Evolutionary conservation across 1,140 invertebrate genomes (phyloP).

Genomic region (Drosophila orosa): DNA sequence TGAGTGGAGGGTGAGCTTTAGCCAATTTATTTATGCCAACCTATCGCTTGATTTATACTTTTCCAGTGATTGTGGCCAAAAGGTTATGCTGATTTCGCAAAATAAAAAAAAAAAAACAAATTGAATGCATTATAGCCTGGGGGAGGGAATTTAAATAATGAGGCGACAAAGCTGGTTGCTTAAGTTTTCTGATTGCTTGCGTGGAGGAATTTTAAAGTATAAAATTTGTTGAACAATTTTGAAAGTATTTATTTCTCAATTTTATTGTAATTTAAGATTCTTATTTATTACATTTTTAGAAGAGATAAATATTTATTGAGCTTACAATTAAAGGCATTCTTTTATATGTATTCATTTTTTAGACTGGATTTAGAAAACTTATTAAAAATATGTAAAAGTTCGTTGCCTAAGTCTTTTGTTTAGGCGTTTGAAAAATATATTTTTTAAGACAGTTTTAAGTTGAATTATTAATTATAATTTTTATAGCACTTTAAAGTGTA

Average conservation of each 20-base stretch:
- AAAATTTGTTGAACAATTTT: slow-evolving; percentile 1
- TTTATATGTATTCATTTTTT: too few species aligned
- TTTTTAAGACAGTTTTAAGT: background rate
- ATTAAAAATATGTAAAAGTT: slow-evolving; percentile 20
- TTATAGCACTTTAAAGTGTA: background rate
- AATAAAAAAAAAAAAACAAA: slow-evolving; percentile 51
- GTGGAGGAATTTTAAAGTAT: background rate
- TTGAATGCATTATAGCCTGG: slow-evolving; percentile 53
- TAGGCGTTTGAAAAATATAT: background rate
- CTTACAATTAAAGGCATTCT: background rate
- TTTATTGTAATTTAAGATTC: background rate
- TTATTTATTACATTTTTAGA: background rate
- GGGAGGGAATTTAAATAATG: slow-evolving; percentile 23
- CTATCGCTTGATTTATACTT: slow-evolving; percentile 48
- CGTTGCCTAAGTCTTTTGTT: slow-evolving; percentile 62
- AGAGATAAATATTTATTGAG: too few species aligned
- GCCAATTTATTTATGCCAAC: slow-evolving; percentile 53
- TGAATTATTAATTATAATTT: background rate
- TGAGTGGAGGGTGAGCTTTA: slow-evolving; percentile 21
- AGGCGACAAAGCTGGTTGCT: slow-evolving; percentile 29
- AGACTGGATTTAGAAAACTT: background rate
- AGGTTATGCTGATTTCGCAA: slow-evolving; percentile 45
- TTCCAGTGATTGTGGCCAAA: slow-evolving; percentile 31
- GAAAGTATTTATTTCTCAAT: background rate
- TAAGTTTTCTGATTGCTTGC: background rate